Evolutionary conservation across 2,888 invertebrate species (phyloP), one percentile per base, ranked within the genome.

Genomic region (Tridacna crocea): DNA sequence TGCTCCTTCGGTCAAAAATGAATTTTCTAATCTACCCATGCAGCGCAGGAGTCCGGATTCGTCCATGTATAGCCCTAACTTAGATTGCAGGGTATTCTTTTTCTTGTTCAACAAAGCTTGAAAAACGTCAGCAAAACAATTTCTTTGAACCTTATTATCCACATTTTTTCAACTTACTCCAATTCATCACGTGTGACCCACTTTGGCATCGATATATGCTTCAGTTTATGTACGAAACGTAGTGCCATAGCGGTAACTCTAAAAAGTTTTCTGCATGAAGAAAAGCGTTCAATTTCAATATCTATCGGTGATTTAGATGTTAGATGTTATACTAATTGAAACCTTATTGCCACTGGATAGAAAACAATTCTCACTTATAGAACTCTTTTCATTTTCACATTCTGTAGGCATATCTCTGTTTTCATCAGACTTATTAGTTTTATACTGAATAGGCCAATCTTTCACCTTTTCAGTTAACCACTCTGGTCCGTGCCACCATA

Each of bases 401-500:
- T 17, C 24, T 12, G 11, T 63, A 22, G 12, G 12, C n/a, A 63
- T 12, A 63, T 17, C 17, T 17, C 27, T 19, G 26, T 66, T 36
- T 12, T 66, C 26, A 11, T 13, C 17, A 13, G 17, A 13, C 26
- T 66, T 19, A 11, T 66, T 10, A 11, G 13, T 66, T 10, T 17
- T 10, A n/a, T n/a, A 10, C 6, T n/a, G n/a, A n/a, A n/a, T n/a
- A n/a, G 72, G 66, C 73, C 73, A 66, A 27, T 15, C 22, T 0
- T 65, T 22, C 2, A 17, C 11, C 24, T 63, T n/a, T 48, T 26
- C 22, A 12, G 15, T 22, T 8, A 81, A 48, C 65, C 75, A 78
- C 15, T 63, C 48, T 26, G 77, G 78, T 8, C 82, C 82, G 27
- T 77, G 51, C 81, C 81, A 82, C 81, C 81, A 82, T 19, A 75